Evolutionary conservation across 2,113 vertebrate species (phyloP).

Genomic region (Ivindomyrus marchei): DNA sequence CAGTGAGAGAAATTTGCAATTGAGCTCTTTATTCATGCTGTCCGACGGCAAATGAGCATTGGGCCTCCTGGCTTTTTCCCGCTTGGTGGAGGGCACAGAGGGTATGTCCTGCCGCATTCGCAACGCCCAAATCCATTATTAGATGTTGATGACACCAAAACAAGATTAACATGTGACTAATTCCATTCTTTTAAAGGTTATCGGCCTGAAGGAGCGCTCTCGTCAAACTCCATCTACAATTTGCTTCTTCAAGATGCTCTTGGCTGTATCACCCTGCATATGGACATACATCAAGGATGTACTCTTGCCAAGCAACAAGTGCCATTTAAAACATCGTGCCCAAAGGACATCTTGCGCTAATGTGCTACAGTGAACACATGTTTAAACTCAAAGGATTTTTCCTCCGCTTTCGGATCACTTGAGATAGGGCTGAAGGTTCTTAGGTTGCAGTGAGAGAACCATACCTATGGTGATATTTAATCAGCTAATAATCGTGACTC

Average conservation of each 20-base stretch:
- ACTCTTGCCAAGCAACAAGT: neutral
- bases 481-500: neutral
- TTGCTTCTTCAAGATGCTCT: neutral
- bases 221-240: neutral
- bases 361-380: neutral
- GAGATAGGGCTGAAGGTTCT: neutral
- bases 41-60: neutral
- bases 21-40: neutral
- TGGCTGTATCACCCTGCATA: neutral
- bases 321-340: neutral
- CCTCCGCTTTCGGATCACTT: neutral
- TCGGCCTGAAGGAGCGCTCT: neutral
- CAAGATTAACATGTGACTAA: slow-evolving; percentile 2
- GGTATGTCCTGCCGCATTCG: neutral
- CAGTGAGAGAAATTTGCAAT: neutral
- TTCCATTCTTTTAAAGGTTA: slow-evolving; percentile 7
- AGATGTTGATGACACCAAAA: slow-evolving; percentile 7
- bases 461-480: neutral
- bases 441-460: neutral
- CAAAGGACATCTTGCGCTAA: neutral
- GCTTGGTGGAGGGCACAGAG: neutral
- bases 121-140: neutral
- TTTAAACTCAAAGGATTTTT: neutral
- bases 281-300: neutral
- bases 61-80: neutral